These are phyloP conservation scores for Sminthopsis crassicaudata DNA, from an alignment of 2,113 vertebrate genomes.

Conservation along the genomic window DNA sequence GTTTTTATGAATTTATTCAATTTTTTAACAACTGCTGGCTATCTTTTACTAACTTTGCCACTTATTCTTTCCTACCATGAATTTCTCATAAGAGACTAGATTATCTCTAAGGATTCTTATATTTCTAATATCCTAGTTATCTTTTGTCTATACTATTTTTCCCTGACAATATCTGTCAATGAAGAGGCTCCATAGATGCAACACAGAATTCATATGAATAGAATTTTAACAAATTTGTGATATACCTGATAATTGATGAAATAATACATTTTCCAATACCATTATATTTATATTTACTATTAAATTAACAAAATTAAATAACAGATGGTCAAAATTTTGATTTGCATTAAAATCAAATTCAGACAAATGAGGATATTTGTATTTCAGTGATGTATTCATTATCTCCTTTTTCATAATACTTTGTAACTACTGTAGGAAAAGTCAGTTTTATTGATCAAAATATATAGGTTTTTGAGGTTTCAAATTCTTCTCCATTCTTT, in stretches of 20 bases:
- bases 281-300: neutral
- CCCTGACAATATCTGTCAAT: neutral
- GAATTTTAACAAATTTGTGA: neutral
- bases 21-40: neutral
- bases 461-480: neutral
- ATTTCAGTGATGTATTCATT: neutral
- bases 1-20: neutral
- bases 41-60: neutral
- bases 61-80: neutral
- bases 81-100: neutral
- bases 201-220: neutral
- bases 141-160: neutral
- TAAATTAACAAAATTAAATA: neutral
- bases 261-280: neutral
- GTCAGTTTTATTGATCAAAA: neutral
- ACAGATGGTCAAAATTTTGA: neutral
- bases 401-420: neutral
- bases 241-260: neutral
- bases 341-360: neutral
- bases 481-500: neutral
- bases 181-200: neutral
- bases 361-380: neutral
- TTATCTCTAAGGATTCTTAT: neutral
- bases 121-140: neutral
- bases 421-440: neutral